phyloP scores from a whole-genome alignment of 2,113 vertebrate species.

The Potamarius usumacintae region DNA sequence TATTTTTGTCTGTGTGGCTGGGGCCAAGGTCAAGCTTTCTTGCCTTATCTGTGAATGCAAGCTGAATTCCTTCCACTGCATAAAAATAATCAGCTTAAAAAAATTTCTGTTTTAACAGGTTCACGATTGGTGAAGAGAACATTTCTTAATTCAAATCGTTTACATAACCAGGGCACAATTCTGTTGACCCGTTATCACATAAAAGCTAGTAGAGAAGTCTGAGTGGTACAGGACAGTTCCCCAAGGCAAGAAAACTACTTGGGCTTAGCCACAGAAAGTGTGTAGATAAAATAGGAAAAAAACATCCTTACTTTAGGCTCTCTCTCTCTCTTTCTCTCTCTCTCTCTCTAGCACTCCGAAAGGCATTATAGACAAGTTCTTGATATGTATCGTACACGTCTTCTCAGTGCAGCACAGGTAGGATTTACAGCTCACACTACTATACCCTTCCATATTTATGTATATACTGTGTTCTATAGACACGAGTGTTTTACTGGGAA shows the following conservation, averaged over 20 bases:
- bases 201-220: neutral
- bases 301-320: neutral
- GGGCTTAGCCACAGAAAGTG: neutral
- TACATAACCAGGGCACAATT: neutral
- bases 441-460: neutral
- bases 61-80: neutral
- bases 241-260: neutral
- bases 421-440: neutral
- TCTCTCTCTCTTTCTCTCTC: neutral
- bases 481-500: no score
- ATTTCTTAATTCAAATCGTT: neutral
- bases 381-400: slow-evolving; percentile 79
- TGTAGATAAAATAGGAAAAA: neutral
- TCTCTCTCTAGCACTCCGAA: slow-evolving; percentile 72
- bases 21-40: slow-evolving; percentile 1
- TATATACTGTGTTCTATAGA: neutral
- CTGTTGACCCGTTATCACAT: neutral
- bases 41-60: neutral
- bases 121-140: neutral
- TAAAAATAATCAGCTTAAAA: neutral
- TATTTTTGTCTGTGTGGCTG: neutral
- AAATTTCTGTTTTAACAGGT: neutral
- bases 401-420: slow-evolving; percentile 87
- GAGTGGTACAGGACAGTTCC: neutral
- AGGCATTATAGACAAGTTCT: slow-evolving; percentile 82